Percentiles rank a stretch among this genome's conserved stretches.
Evolutionary conservation across 2,888 invertebrate genomes (phyloP).

Genomic region (Caenorhabditis auriculariae): DNA sequence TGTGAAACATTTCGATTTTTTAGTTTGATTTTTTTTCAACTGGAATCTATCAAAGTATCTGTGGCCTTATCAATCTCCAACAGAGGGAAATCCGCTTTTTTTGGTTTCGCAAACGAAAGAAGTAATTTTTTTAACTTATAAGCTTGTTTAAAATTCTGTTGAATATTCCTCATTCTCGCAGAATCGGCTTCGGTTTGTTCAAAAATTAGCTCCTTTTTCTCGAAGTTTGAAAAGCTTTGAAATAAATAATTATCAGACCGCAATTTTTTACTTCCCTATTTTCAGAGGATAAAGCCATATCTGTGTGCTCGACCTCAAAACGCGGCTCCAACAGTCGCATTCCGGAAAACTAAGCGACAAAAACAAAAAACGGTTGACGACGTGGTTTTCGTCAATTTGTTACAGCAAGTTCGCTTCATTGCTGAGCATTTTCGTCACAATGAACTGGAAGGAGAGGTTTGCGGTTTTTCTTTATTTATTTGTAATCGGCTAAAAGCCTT

Average conservation of each 20-base stretch:
- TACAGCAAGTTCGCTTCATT: constrained; percentile 61
- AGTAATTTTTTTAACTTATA: too few relatives aligned
- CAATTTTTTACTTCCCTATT: neutral
- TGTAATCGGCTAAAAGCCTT: neutral
- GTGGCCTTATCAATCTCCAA: too few relatives aligned
- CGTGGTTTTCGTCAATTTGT: constrained; percentile 54
- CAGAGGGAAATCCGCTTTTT: too few relatives aligned
- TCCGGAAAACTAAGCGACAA: constrained; percentile 35
- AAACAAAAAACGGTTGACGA: constrained; percentile 51
- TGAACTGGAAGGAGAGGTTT: constrained; percentile 60
- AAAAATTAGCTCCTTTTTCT: too few relatives aligned
- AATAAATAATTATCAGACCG: neutral
- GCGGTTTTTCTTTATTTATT: neutral
- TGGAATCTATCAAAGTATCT: too few relatives aligned
- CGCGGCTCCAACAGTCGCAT: constrained; percentile 42
- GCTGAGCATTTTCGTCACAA: constrained; percentile 61
- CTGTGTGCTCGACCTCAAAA: constrained; percentile 16
- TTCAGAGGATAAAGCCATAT: constrained; percentile 29
- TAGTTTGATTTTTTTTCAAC: too few relatives aligned
- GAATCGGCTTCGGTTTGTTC: too few relatives aligned
- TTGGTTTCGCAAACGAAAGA: too few relatives aligned
- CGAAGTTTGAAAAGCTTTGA: neutral
- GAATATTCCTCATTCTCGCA: too few relatives aligned
- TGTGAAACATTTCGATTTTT: neutral
- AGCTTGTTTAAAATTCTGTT: too few relatives aligned